Percentiles rank a stretch among this genome's conserved stretches.
These are phyloP conservation scores for Corythaeola cristata DNA, from an alignment of 2,113 vertebrate species.

Conservation along the genomic window DNA sequence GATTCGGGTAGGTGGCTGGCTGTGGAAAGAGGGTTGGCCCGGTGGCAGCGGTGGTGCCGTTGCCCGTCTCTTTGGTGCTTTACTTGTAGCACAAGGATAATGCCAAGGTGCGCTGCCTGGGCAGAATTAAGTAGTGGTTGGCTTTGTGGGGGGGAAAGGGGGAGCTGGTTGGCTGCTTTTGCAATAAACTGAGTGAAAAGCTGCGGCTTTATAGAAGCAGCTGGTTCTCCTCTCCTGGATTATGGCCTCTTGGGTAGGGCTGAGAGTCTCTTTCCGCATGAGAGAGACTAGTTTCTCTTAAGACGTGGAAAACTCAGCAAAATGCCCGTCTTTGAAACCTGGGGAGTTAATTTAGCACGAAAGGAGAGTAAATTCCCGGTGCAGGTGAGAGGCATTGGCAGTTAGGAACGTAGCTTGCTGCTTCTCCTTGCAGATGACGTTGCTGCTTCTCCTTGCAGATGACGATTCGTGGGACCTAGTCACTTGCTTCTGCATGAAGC, in stretches of 20 bases:
- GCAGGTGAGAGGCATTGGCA: fast-evolving
- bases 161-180: not conserved
- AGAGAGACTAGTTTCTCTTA: not conserved
- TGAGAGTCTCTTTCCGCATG: not conserved
- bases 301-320: not conserved
- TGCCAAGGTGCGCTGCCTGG: fast-evolving
- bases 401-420: fast-evolving
- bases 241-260: not conserved
- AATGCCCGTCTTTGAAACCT: not conserved
- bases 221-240: not conserved
- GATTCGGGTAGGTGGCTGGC: constrained; percentile 84
- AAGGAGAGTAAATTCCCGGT: not conserved
- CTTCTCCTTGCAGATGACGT: constrained; percentile 82
- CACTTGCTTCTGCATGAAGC: constrained; percentile 99
- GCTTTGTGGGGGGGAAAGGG: fast-evolving
- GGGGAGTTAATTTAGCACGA: fast-evolving
- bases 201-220: not conserved
- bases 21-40: not conserved
- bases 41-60: fast-evolving
- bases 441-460: constrained; percentile 70
- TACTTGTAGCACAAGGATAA: too few species aligned
- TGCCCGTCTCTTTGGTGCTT: fast-evolving
- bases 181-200: not conserved
- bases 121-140: not conserved
- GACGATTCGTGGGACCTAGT: constrained; percentile 98